These are phyloP conservation scores for Eclectus roratus DNA, from an alignment of 2,113 vertebrate genomes.

Conservation along the genomic window DNA sequence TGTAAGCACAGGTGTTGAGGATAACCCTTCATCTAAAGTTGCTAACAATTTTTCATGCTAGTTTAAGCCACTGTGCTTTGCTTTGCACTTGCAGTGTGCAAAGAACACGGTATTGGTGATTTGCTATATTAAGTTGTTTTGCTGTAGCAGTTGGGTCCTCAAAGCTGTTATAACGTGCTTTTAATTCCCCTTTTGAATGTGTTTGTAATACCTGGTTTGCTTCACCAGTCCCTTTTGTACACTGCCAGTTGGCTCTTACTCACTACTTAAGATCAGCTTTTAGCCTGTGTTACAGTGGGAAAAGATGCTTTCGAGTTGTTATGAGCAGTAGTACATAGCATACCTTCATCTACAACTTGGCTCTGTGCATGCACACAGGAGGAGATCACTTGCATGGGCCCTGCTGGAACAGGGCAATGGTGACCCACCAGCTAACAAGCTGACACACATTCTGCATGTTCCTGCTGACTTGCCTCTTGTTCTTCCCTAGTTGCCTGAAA, in stretches of 20 bases:
- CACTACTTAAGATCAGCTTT: neutral
- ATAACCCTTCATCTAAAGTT: neutral
- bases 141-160: neutral
- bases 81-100: neutral
- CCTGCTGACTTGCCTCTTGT: neutral
- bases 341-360: neutral
- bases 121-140: neutral
- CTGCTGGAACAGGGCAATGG: neutral
- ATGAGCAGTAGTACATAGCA: neutral
- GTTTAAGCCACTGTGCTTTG: neutral
- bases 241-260: neutral
- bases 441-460: neutral
- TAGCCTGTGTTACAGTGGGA: neutral
- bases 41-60: neutral
- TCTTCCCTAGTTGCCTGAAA: neutral
- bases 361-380: rapidly evolving
- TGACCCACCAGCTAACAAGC: neutral
- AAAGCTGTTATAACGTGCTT: neutral
- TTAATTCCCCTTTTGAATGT: neutral
- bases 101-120: neutral
- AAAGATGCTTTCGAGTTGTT: neutral
- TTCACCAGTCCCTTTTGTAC: neutral
- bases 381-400: neutral
- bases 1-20: rapidly evolving
- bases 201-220: neutral